Evolutionary conservation across 2,888 invertebrate genomes (phyloP).

Genomic region (Anoplius nigerrimus): DNA sequence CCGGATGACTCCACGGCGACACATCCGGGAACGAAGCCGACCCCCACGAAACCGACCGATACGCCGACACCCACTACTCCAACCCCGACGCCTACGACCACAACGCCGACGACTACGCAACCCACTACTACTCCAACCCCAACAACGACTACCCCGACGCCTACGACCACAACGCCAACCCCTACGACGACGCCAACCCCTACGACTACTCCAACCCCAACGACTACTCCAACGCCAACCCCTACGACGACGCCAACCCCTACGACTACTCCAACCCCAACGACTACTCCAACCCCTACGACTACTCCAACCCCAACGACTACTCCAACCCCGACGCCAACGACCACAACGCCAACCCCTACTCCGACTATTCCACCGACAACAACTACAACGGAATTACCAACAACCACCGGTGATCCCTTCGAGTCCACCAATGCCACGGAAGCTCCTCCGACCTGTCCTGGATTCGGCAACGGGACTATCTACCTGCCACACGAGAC

Average conservation of each 20-base stretch:
- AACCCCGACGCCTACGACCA: background rate
- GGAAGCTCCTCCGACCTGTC: background rate
- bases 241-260: background rate
- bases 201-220: background rate
- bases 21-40: background rate
- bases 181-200: background rate
- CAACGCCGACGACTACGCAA: background rate
- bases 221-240: background rate
- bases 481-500: background rate
- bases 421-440: background rate
- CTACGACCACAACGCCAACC: background rate
- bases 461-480: too few relatives aligned
- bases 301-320: constrained; percentile 1
- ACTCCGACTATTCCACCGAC: too few relatives aligned
- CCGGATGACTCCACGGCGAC: background rate
- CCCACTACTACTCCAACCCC: constrained; percentile 14
- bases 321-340: background rate
- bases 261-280: background rate
- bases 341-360: background rate
- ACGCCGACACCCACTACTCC: background rate
- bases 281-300: background rate
- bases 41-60: background rate
- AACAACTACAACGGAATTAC: background rate
- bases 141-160: constrained; percentile 45
- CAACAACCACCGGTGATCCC: background rate